Conservation (phyloP, 2,888 invertebrate species). For the Trichopoda pennipes region DNA sequence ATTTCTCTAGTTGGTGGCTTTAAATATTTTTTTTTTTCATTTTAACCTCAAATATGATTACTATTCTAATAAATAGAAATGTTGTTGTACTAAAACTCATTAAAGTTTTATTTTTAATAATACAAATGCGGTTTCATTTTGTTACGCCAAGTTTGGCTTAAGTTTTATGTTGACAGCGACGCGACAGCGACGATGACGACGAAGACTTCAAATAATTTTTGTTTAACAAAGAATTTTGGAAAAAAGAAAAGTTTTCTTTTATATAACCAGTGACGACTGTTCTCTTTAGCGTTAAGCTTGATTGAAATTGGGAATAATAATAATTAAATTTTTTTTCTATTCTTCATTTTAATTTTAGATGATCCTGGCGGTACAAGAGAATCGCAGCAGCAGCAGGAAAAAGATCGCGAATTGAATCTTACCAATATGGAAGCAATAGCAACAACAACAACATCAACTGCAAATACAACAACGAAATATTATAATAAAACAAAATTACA, state of each 20-base stretch:
- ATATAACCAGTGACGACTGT: no score
- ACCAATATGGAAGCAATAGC: slow-evolving; percentile 78
- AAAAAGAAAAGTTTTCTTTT: no score
- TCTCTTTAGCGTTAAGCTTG: no score
- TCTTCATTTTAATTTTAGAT: slow-evolving; percentile 73
- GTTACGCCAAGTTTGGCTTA: no score
- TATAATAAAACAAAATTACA: slow-evolving; percentile 74
- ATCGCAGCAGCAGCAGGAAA: slow-evolving; percentile 57
- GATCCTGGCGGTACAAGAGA: slow-evolving; percentile 77
- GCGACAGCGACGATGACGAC: no score
- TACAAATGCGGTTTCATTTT: not conserved
- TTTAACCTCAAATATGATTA: not conserved
- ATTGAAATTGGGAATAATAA: no score
- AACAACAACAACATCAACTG: slow-evolving; percentile 72
- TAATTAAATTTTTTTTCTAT: not conserved
- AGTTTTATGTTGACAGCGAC: no score
- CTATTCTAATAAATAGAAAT: no score
- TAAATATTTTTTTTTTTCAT: no score
- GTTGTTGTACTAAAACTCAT: not conserved
- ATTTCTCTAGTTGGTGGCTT: no score
- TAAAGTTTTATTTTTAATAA: not conserved
- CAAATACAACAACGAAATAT: slow-evolving; percentile 73
- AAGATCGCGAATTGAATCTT: slow-evolving; percentile 58
- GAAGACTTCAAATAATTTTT: no score
- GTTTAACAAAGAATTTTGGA: no score